Conservation (phyloP, 2,797 vertebrate genomes). For the Tolypeutes matacus region DNA sequence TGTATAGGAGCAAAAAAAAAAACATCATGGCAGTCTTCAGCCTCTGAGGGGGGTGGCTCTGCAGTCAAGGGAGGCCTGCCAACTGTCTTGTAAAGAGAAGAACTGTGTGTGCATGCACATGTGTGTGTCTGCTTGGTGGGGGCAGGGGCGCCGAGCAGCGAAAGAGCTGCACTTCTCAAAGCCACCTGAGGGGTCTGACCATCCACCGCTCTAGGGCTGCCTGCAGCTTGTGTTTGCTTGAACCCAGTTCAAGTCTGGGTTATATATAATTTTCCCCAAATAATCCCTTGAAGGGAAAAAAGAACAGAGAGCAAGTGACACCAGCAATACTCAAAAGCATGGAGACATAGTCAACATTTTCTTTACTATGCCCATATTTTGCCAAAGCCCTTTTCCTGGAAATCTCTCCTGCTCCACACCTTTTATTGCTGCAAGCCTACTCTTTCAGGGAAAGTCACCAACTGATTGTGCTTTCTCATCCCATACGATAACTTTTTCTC, state of each 20-base stretch:
- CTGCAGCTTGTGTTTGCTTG: constrained; percentile 9
- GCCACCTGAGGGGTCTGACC: neutral
- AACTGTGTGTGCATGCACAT: neutral
- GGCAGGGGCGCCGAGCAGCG: neutral
- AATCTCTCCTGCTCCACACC: neutral
- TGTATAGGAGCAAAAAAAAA: neutral
- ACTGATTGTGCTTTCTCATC: neutral
- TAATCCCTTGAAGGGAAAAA: constrained; percentile 40
- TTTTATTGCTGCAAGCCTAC: neutral
- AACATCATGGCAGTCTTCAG: neutral
- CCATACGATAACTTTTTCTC: neutral
- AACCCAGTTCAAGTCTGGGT: constrained; percentile 50
- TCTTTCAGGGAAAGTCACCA: neutral
- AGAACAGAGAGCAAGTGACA: neutral
- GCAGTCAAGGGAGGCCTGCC: neutral
- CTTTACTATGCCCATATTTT: constrained; percentile 32
- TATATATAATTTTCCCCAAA: constrained; percentile 33
- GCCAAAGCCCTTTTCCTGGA: neutral
- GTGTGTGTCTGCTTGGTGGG: neutral
- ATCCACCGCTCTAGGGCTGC: neutral
- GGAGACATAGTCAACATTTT: constrained; percentile 20
- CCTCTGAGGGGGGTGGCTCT: neutral
- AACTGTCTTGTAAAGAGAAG: neutral
- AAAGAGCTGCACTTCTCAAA: neutral
- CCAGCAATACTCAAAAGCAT: neutral